phyloP scores from a whole-genome alignment of 1,140 invertebrate species.

The Lepidurus packardi region DNA sequence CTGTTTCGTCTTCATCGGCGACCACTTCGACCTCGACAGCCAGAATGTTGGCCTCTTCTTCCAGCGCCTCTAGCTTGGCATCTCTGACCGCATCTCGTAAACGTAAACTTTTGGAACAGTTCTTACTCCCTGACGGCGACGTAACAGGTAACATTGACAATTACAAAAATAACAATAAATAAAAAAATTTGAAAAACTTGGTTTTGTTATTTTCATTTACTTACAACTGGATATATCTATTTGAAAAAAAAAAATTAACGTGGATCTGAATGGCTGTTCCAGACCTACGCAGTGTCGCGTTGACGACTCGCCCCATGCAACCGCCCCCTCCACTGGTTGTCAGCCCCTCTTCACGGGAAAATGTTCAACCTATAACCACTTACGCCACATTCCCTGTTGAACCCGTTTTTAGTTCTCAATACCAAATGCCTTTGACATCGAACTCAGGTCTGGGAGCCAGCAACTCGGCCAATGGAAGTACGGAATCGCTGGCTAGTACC shows the following conservation, averaged over 20 bases:
- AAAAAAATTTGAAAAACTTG: too few relatives aligned
- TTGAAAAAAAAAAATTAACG: too few relatives aligned
- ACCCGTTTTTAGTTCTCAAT: constrained; percentile 5
- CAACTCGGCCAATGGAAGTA: constrained; percentile 32
- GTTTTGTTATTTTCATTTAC: background rate
- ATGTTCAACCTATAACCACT: background rate
- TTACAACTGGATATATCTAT: background rate
- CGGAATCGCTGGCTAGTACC: constrained; percentile 34
- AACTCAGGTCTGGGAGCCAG: background rate
- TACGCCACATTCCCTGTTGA: background rate
- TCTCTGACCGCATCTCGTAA: constrained; percentile 33
- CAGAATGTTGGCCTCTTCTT: background rate
- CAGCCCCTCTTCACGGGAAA: background rate
- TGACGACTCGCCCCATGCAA: background rate
- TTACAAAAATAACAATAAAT: background rate
- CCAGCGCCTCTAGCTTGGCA: constrained; percentile 26
- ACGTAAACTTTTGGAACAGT: constrained; percentile 34
- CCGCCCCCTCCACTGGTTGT: constrained; percentile 20
- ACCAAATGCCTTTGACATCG: background rate
- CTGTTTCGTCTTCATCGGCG: background rate
- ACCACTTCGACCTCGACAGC: background rate
- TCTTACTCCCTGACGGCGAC: constrained; percentile 24
- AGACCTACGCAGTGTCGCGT: background rate
- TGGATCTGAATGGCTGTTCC: background rate
- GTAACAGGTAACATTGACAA: background rate